Evolutionary conservation across 1,140 invertebrate species (phyloP), one percentile per base, ranked within the genome.

Genomic region (Cataglyphis hispanica): DNA sequence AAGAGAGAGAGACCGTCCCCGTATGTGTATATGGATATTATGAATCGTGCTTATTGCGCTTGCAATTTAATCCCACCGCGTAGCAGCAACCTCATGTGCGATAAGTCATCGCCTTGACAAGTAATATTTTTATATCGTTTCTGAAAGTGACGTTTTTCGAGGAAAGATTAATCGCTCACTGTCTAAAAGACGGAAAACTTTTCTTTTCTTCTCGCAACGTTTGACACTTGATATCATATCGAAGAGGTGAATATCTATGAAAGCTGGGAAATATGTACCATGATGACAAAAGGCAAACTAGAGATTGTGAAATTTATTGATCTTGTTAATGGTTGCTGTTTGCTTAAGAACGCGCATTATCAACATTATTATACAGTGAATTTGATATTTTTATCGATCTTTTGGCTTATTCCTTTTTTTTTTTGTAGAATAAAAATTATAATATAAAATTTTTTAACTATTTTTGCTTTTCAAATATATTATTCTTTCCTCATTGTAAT

Each of bases 41-140:
- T 58, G 67, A 89, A 88, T 77, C 84, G 85, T 84, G 87, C 87
- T 89, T 88, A 88, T 89, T 88, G 61, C 75, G 34, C 50, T 67
- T 13, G 27, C 63, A 83, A 83, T 83, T 83, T 83, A 83, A 83
- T 16, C 43, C 10, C 10, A n/a, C 66, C 86, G 7, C 11, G 13
- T 25, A 22, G 50, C 37, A 56, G 53, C 40, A 19, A 67, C 87
- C 67, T 69, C 46, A 64, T 64, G 72, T 56, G 69, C 88, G 87
- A 89, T 89, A 89, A 89, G 84, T 89, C 88, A 89, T 86, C 87
- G 88, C 58, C 75, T 46, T 86, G 76, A 89, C 87, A 89, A 89
- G 87, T 86, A 89, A 89, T 89, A 89, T 89, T 89, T 89, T 89
- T 89, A 89, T 89, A 89, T 89, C 88, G 85, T 86, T 89, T 89